These are phyloP conservation scores for Geophilus truncorum DNA, from an alignment of 2,888 invertebrate genomes.

Conservation along the genomic window DNA sequence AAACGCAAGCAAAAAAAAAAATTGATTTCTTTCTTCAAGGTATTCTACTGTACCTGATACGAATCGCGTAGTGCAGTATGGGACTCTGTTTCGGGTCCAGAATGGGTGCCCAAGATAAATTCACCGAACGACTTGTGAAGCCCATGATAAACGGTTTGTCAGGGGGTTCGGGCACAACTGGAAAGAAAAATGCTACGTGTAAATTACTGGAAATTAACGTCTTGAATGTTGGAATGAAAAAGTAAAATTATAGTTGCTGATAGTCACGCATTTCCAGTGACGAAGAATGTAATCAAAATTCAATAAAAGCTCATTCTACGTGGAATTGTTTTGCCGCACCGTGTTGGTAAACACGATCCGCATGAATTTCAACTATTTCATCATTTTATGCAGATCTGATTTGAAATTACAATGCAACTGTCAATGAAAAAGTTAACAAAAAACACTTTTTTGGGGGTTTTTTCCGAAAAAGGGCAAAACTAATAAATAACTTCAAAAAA, in stretches of 20 bases:
- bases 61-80: constrained; percentile 66
- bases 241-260: neutral
- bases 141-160: constrained; percentile 65
- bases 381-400: too few species aligned
- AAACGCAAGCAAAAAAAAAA: neutral
- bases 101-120: constrained; percentile 69
- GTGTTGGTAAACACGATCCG: too few species aligned
- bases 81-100: constrained; percentile 64
- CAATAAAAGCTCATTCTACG: too few species aligned
- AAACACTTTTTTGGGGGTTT: too few species aligned
- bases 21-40: neutral
- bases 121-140: constrained; percentile 67
- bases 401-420: too few species aligned
- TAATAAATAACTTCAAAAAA: too few species aligned
- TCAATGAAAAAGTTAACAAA: too few species aligned
- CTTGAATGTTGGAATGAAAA: neutral
- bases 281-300: too few species aligned
- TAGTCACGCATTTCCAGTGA: neutral
- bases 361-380: too few species aligned
- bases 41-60: constrained; percentile 61
- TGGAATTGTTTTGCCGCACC: too few species aligned
- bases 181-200: constrained; percentile 36
- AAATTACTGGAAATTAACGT: neutral
- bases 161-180: constrained; percentile 60
- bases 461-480: too few species aligned